Base-by-base conservation (phyloP, 37 sponge, comb jelly and placozoan species). In the Oopsacas minuta region DNA sequence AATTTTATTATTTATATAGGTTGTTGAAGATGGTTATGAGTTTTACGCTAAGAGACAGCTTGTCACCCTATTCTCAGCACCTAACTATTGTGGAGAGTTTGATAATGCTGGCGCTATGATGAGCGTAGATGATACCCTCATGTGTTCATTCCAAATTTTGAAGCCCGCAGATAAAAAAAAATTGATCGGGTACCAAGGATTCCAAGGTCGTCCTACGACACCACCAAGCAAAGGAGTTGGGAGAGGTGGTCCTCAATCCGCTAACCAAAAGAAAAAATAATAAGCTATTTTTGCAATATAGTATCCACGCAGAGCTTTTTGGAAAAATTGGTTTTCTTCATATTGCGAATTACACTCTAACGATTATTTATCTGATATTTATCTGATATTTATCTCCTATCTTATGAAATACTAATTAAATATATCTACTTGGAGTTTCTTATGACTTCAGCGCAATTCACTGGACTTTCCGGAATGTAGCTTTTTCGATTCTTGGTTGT, bases 51-150 rank as follows among this genome's bases (percentile, higher is more conserved):
- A 94, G 81, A 86, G 99, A 37, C 99, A 98, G 90, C 83, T 98
- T 39, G 99, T 98, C 81, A 98, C 99, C 0, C 89, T 98, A 38
- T 98, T 98, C 88, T 95, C 96, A 8, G 99, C 99, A 32, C 99
- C 99, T 37, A 98, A 98, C 87, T 98, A 98, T 61, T 98, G 99
- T 61, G 99, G 99, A 42, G 99, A 98, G 83, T 98, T 96, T 86
- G 99, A 98, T 83, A 98, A 98, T 81, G 99, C 99, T 1, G 99
- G 99, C 15, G 99, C 94, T 1, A 98, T 98, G 99, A 98, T 98
- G 99, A 94, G 92, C 36, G 94, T 98, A 37, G 96, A 98, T 83
- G 96, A 93, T 36, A 86, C 91, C 3, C 91, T 98, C 36, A 88
- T 98, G 91, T 98, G 99, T 84, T 98, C 99, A 17, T 36, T 84